These are phyloP conservation scores for Ephestia elutella DNA, from an alignment of 1,140 invertebrate genomes.

Conservation along the genomic window DNA sequence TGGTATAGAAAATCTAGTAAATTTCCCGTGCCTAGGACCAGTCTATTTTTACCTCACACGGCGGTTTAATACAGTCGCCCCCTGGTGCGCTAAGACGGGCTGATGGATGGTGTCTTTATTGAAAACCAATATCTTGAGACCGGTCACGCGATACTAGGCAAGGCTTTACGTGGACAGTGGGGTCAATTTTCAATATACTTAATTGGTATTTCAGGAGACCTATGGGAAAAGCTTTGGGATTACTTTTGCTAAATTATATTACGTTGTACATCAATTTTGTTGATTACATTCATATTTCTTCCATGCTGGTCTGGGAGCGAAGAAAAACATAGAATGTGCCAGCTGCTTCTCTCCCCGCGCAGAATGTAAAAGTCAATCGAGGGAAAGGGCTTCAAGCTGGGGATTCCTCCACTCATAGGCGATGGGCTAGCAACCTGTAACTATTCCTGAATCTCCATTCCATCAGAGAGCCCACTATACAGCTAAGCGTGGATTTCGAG, in stretches of 20 bases:
- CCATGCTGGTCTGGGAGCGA: too few relatives aligned
- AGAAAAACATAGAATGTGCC: too few relatives aligned
- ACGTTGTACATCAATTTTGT: neutral
- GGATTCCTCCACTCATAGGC: too few relatives aligned
- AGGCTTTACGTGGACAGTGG: slow-evolving; percentile 22
- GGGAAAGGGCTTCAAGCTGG: too few relatives aligned
- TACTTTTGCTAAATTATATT: neutral
- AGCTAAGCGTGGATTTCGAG: too few relatives aligned
- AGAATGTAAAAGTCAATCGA: too few relatives aligned
- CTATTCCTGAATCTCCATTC: too few relatives aligned
- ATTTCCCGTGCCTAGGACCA: slow-evolving; percentile 3
- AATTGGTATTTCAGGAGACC: neutral
- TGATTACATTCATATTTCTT: too few relatives aligned
- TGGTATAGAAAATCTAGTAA: neutral
- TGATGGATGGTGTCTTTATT: slow-evolving; percentile 69
- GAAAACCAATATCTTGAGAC: slow-evolving; percentile 60
- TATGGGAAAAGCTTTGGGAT: neutral
- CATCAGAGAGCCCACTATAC: too few relatives aligned
- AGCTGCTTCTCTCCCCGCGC: too few relatives aligned
- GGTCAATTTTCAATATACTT: neutral
- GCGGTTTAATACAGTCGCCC: slow-evolving; percentile 61
- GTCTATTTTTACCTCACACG: slow-evolving; percentile 9
- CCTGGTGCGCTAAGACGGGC: slow-evolving; percentile 55
- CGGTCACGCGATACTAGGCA: slow-evolving; percentile 51
- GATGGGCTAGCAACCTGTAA: too few relatives aligned